Base-by-base conservation (phyloP, 2,797 vertebrate genomes). In the Oryzias dopingdopingensis region DNA sequence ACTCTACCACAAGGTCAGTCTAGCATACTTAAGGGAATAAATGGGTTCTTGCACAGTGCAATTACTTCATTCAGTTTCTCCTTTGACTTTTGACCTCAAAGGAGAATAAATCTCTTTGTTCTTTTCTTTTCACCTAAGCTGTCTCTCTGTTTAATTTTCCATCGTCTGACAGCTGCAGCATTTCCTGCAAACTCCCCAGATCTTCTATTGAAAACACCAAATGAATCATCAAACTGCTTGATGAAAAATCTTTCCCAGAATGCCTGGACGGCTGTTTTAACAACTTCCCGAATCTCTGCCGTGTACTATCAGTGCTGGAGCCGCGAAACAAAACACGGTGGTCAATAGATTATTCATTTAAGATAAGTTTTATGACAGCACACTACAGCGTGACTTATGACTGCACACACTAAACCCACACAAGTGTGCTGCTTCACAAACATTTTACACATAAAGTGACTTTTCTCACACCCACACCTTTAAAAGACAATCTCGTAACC, bases 261-360 rank as follows among this genome's bases (percentile, higher is more conserved):
- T 56, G 29, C 46, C 58, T 40, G 66, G 76, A 76, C 72, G 74
- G 70, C 74, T 74, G 72, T 61, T 76, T 79, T 62, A 60, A 76
- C 76, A 60, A 54, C 76, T 52, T 65, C 62, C 79, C 80, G 56
- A 76, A 73, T 81, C 65, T 77, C 47, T 52, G 61, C 53, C 62
- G 53, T 26, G 29, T 20, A 50, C 32, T 73, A 76, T 76, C 65
- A 76, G 60, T n/a, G 16, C 58, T 46, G 52, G 40, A 61, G 54
- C 51, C 55, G 52, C 59, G 46, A 61, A 66, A 74, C 61, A 72
- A 66, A 71, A 44, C 51, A 17, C 51, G 64, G 63, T 65, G 41
- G 42, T 45, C 59, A 59, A 46, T 55, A 49, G 67, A 66, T 77
- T 77, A 80, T 76, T 68, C 60, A 42, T 65, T 58, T 37, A 37